Evolutionary conservation across 2,888 invertebrate species (phyloP).

Genomic region (Andrena trimmerana): DNA sequence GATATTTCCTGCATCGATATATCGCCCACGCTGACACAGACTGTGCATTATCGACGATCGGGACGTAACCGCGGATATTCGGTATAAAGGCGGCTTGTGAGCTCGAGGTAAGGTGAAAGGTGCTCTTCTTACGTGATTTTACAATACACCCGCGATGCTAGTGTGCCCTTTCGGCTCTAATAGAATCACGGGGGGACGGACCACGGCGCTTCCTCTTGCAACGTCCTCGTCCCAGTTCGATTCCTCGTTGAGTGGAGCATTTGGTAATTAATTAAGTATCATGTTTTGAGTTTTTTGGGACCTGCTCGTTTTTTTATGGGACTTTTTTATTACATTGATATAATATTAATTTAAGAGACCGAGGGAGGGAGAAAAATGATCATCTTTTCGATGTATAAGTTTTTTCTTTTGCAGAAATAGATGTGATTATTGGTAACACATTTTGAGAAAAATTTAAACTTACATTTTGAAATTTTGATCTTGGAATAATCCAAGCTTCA

Average conservation of each 20-base stretch:
- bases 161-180: constrained; percentile 76
- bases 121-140: constrained; percentile 83
- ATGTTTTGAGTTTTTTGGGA: background rate
- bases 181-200: constrained; percentile 27
- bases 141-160: constrained; percentile 72
- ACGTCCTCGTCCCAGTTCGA: constrained; percentile 3
- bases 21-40: constrained; percentile 39
- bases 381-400: background rate
- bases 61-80: constrained; percentile 46
- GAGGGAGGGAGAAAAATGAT: background rate
- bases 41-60: constrained; percentile 40
- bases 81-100: constrained; percentile 52
- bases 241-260: background rate
- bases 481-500: background rate
- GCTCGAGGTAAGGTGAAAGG: constrained; percentile 80
- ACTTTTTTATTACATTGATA: too few relatives aligned
- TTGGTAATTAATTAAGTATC: background rate
- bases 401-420: too few relatives aligned
- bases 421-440: too few relatives aligned
- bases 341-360: background rate
- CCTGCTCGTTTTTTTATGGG: too few relatives aligned
- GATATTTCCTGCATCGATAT: constrained; percentile 47
- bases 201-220: constrained; percentile 6
- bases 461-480: background rate
- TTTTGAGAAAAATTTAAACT: too few relatives aligned